Evolutionary conservation across 1,140 invertebrate genomes (phyloP).

Genomic region (Tetramorium simillimum): DNA sequence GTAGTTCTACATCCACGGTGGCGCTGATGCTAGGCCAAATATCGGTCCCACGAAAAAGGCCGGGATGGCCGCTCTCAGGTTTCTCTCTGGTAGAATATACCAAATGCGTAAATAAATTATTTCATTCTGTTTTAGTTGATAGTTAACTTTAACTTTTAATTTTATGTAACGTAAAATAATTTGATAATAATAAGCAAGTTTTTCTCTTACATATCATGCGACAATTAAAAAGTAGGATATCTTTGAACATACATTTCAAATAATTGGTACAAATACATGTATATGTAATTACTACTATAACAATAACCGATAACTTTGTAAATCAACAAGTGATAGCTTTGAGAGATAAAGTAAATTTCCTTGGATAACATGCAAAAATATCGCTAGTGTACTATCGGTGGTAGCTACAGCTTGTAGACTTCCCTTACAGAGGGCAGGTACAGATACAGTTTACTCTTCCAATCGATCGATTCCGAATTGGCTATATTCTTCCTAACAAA

Average conservation of each 20-base stretch:
- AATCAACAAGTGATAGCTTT: background rate
- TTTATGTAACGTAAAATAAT: too few relatives aligned
- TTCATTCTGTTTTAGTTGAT: background rate
- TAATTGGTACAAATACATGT: background rate
- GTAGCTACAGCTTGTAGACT: background rate
- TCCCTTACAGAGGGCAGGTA: constrained; percentile 20
- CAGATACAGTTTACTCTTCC: background rate
- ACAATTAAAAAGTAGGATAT: background rate
- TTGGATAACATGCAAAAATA: background rate
- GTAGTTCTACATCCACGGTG: too few relatives aligned
- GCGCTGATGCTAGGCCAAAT: too few relatives aligned
- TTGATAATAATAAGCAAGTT: background rate
- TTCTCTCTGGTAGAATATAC: background rate
- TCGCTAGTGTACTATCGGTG: background rate
- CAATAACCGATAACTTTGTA: background rate
- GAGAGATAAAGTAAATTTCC: background rate
- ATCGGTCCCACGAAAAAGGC: too few relatives aligned
- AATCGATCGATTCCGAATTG: constrained; percentile 28
- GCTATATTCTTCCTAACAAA: constrained; percentile 1
- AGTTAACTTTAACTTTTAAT: too few relatives aligned
- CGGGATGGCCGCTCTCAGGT: too few relatives aligned
- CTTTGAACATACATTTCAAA: constrained; percentile 3
- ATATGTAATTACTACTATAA: constrained; percentile 1
- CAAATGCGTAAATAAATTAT: background rate
- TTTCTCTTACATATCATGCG: background rate